These are phyloP conservation scores for Setipinna tenuifilis DNA, from an alignment of 2,797 vertebrate species.

Conservation along the genomic window DNA sequence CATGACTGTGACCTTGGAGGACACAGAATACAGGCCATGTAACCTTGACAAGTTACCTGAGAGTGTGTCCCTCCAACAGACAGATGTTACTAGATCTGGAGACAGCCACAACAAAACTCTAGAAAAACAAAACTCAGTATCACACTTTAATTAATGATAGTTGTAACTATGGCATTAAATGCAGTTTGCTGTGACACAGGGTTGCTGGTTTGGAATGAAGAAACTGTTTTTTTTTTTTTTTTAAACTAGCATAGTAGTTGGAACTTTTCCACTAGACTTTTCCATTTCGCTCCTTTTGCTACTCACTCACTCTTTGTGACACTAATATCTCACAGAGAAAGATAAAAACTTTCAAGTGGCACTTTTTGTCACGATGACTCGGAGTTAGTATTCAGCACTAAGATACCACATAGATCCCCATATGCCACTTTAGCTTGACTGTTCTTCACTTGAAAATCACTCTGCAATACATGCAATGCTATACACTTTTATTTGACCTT, in stretches of 20 bases:
- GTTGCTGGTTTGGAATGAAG: not conserved
- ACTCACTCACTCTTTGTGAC: too few species aligned
- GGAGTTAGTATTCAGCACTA: too few species aligned
- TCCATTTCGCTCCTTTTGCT: too few species aligned
- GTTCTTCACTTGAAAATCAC: too few species aligned
- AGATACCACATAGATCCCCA: too few species aligned
- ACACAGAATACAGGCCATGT: not conserved
- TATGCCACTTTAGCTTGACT: too few species aligned
- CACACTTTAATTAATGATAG: not conserved
- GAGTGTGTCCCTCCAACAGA: not conserved
- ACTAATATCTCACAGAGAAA: not conserved
- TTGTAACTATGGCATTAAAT: not conserved
- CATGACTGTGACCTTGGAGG: too few species aligned
- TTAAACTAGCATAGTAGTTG: too few species aligned
- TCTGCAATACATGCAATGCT: too few species aligned
- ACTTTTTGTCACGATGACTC: not conserved
- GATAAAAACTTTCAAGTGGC: not conserved
- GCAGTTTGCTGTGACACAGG: not conserved
- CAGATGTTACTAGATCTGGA: not conserved
- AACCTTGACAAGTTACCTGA: not conserved
- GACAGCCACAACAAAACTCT: not conserved
- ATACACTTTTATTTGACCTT: too few species aligned
- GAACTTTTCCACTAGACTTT: too few species aligned
- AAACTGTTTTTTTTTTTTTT: too few species aligned
- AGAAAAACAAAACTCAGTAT: not conserved